Evolutionary conservation across 92 coral and sea anemone species (phyloP), one percentile per base, ranked within the genome.

Genomic region (Parazoanthus atlanticus): DNA sequence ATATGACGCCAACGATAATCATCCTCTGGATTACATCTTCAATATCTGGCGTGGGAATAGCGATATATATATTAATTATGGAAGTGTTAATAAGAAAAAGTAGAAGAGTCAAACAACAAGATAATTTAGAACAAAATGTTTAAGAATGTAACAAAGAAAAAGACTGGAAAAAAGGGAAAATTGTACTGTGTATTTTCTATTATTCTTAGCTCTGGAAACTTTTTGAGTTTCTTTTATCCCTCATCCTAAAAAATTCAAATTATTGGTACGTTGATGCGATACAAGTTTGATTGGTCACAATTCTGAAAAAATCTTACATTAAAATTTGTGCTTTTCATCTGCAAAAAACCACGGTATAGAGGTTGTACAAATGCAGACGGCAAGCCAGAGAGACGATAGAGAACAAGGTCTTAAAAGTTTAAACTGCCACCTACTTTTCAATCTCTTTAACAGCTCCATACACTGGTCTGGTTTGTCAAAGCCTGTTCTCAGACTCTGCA

Each of bases 391-490:
- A 64, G 21, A 7, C 21, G 2, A 7, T 25, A 5, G 2, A 32
- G 30, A 2, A 15, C 28, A 56, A 64, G 16, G 74, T 70, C 36
- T 16, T 6, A 41, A 21, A 16, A 8, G 38, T 21, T 21, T 38
- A 21, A 26, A 32, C 15, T 3, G 29, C 34, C 46, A 86, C 98
- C 34, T 90, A 97, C 99, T 93, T 94, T 91, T 94, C 74, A 97
- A 88, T 86, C 99, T 90, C 81, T 96, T 91, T 36, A 95, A 65
- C 16, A 93, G 96, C 86, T 97, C 99, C 88, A 94, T 86, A 79
- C 98, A 93, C 89, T 94, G 96, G 1, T 95, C 98, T 13, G 93
- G 98, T 75, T 97, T 97, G 89, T 97, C 98, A 86, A 97, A 97
- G 79, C 93, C 80, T 9, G 92, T 88, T 79, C 98, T 88, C 88